Base-by-base conservation (phyloP, 2,888 invertebrate genomes). In the Lasioglossum morio region DNA sequence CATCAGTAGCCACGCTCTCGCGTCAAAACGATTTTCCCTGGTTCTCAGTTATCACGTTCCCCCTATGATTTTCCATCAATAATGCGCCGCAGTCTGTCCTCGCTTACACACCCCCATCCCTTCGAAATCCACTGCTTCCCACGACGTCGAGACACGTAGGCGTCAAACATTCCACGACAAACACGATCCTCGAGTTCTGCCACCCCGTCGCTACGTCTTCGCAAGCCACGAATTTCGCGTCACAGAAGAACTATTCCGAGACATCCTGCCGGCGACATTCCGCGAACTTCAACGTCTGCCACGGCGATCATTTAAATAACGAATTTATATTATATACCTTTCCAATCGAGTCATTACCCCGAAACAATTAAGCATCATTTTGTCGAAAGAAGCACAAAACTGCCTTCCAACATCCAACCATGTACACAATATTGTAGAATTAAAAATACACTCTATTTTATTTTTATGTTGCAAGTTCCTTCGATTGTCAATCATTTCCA, bases 11-110 rank as follows among this genome's bases (percentile, higher is more conserved):
- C 86, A 43, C 77, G 74, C 79, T 73, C 74, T 70, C 82, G 53
- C 70, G 82, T 85, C 85, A 85, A 87, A 82, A 87, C 79, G 85
- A 87, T 82, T 85, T 87, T 79, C 87, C 63, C 37, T 48, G 46
- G 43, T 77, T 40, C 77, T 78, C 60, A 27, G 76, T 77, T 79
- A 79, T 78, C 81, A 60, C 77, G 69, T 75, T 77, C 73, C 48
- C 53, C 60, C 79, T 72, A 70, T 75, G 79, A 79, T 82, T 81
- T 77, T 86, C 80, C 80, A 72, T 77, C 87, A 74, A 84, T 89
- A 83, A 84, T 74, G 70, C 77, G 57, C 74, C 43, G 73, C 77
- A 72, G 40, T 75, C 70, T 40, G 60, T 79, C 79, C 74, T 84
- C 79, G 76, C 76, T 57, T 40, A 53, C 27, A 69, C 72, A 70